Evolutionary conservation across 2,888 invertebrate genomes (phyloP), one percentile per base, ranked within the genome.

Genomic region (Drosophila multiciliata): DNA sequence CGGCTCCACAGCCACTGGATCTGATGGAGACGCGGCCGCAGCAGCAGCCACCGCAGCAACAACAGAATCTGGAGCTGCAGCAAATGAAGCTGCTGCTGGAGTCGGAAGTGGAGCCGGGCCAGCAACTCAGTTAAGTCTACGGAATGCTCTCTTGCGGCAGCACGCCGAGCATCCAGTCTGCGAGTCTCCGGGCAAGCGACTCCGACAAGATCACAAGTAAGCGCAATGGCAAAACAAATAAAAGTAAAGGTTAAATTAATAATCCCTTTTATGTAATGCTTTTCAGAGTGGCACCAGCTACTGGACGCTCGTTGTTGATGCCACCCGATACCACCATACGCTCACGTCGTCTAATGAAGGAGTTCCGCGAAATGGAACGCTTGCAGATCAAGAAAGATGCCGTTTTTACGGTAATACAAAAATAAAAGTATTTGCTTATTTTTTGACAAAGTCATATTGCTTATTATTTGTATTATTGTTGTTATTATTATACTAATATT

Each of bases 291-390:
- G 94, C 66, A 91, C 94, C 80, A 58, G 52, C 71, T 29, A 89
- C 80, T 91, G 94, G 84, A 68, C 73, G 83, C 38, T 61, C 77
- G 59, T 49, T 78, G 62, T 58, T 87, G 26, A 42, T 80, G 15
- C 76, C 78, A 38, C 94, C 95, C 83, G 95, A 95, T 86, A 95
- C 95, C 89, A 95, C 95, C 54, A 95, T 96, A 61, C 95, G 97
- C 78, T 95, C 97, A 38, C 94, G 97, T 72, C 94, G 97, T 55
- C 95, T 97, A 67, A 97, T 97, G 97, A 97, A 97, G 92, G 97
- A 97, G 90, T 95, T 96, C 80, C 95, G 96, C 81, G 97, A 97
- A 92, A 96, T 97, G 87, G 96, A 97, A 91, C 95, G 95, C 87
- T 93, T 95, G 73, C 96, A 97, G 92, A 94, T 94, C 84, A 95